A percentile compares a stretch with the other conserved stretches of the same genome.
These are phyloP conservation scores for Drosophila parthenogenetica DNA, from an alignment of 2,888 invertebrate species.

Conservation along the genomic window DNA sequence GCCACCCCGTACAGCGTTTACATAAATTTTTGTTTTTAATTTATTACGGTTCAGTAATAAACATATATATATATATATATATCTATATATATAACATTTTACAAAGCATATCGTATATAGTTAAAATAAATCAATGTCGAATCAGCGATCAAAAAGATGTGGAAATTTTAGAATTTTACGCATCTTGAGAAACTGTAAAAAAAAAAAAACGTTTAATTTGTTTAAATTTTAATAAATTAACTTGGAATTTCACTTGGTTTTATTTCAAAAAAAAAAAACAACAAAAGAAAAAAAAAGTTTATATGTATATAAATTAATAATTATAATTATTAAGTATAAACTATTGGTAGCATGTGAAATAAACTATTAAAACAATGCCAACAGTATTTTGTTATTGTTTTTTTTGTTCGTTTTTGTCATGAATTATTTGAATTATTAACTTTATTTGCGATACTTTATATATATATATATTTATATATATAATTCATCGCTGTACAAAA, in stretches of 20 bases:
- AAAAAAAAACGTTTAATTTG: background rate
- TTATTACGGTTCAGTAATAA: slow-evolving; percentile 33
- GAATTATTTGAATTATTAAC: slow-evolving; percentile 8
- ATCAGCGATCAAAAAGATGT: slow-evolving; percentile 61
- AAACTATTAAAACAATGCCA: slow-evolving; percentile 48
- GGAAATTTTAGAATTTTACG: slow-evolving; percentile 61
- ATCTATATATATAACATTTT: slow-evolving; percentile 12
- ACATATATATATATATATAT: slow-evolving; percentile 21
- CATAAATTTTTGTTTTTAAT: slow-evolving; percentile 4
- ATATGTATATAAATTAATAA: slow-evolving; percentile 18
- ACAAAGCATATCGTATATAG: slow-evolving; percentile 6
- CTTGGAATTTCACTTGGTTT: slow-evolving; percentile 38
- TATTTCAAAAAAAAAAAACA: slow-evolving; percentile 55
- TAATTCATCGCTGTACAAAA: slow-evolving; percentile 54
- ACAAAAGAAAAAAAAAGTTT: slow-evolving; percentile 5
- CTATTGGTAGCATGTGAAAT: slow-evolving; percentile 37
- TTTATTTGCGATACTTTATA: slow-evolving; percentile 8
- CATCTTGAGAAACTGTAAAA: slow-evolving; percentile 65
- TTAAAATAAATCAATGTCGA: slow-evolving; percentile 4
- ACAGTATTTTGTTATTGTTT: slow-evolving; percentile 32
- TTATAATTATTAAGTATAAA: slow-evolving; percentile 32
- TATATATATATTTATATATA: slow-evolving; percentile 14
- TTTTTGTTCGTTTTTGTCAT: slow-evolving; percentile 24
- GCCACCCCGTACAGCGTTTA: slow-evolving; percentile 13
- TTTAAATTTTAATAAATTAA: slow-evolving; percentile 25